Evolutionary conservation across 2,888 invertebrate genomes (phyloP), one percentile per base, ranked within the genome.

Genomic region (Spilosoma lubricipeda): DNA sequence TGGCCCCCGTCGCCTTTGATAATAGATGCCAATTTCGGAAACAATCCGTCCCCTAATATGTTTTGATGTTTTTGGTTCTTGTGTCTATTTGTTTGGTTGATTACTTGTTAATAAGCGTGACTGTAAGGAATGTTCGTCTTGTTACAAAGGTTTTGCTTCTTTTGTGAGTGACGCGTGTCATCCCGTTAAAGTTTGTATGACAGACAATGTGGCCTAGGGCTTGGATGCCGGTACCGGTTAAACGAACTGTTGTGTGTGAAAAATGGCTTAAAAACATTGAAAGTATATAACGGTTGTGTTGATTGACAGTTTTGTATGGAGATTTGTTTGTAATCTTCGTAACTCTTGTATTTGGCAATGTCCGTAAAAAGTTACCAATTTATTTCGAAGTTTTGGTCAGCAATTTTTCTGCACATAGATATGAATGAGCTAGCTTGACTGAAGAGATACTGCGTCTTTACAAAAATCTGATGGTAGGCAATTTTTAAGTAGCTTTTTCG

Each of bases 41-140:
- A 95, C 94, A 95, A 95, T 90, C 80, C 82, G 78, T 81, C 80
- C 87, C 90, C 89, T 95, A 95, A 95, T 95, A 93, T 95, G 95
- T 95, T 95, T 94, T 95, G 95, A 94, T 95, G 91, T 91, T 91
- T 91, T 91, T 85, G 87, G 87, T 88, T 85, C 90, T 94, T 93
- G 90, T 93, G n/a, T 48, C 79, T 87, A 88, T 83, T 85, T 86
- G 88, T 88, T 66, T 73, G 87, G 89, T 88, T 90, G 92, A 93
- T 94, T 93, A 88, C 88, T 85, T 81, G 88, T 89, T 92, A 92
- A 93, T 88, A 88, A 80, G 90, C 93, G 90, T 95, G 93, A 92
- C 92, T 86, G 67, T 73, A 75, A 59, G 77, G 88, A 85, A 87
- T 86, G 85, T 87, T 83, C 82, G 84, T 88, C 87, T 88, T 89